Conservation (phyloP, 2,888 invertebrate species). For the Drosophila putrida region DNA sequence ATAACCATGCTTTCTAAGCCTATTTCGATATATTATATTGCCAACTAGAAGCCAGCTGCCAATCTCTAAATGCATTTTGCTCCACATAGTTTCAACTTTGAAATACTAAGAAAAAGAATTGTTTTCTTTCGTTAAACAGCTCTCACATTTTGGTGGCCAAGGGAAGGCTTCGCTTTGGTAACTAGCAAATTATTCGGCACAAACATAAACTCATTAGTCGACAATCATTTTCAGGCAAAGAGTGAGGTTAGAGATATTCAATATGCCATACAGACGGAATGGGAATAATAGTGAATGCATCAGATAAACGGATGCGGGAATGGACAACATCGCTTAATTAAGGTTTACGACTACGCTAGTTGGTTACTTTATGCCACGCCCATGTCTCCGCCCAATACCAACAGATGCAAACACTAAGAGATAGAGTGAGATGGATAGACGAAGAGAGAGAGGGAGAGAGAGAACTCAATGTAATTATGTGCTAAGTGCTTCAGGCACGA, state of each 20-base stretch:
- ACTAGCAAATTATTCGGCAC: conserved; percentile 46
- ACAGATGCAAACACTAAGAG: conserved; percentile 16
- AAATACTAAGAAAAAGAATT: not conserved
- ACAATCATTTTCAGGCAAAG: conserved; percentile 42
- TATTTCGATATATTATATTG: too few relatives aligned
- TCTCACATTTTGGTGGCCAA: conserved; percentile 7
- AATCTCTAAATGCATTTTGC: too few relatives aligned
- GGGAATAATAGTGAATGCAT: conserved; percentile 20
- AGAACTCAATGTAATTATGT: conserved; percentile 72
- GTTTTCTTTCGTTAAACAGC: conserved; percentile 4
- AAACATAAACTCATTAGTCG: conserved; percentile 71
- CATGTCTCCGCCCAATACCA: conserved; percentile 19
- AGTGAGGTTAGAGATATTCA: conserved; percentile 58
- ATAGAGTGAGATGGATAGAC: conserved; percentile 6
- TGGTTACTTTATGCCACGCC: conserved; percentile 24
- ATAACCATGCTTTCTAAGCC: too few relatives aligned
- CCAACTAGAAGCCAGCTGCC: too few relatives aligned
- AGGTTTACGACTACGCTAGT: conserved; percentile 52
- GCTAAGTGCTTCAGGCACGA: conserved; percentile 67
- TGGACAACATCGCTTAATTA: conserved; percentile 64
- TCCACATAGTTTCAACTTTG: not conserved
- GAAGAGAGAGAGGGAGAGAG: not conserved
- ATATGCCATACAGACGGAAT: conserved; percentile 38
- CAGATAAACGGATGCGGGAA: conserved; percentile 43
- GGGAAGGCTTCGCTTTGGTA: conserved; percentile 33